Percentiles rank a stretch among this genome's conserved stretches.
Conservation (phyloP, 2,888 invertebrate genomes). For the Priocnemis perturbator region DNA sequence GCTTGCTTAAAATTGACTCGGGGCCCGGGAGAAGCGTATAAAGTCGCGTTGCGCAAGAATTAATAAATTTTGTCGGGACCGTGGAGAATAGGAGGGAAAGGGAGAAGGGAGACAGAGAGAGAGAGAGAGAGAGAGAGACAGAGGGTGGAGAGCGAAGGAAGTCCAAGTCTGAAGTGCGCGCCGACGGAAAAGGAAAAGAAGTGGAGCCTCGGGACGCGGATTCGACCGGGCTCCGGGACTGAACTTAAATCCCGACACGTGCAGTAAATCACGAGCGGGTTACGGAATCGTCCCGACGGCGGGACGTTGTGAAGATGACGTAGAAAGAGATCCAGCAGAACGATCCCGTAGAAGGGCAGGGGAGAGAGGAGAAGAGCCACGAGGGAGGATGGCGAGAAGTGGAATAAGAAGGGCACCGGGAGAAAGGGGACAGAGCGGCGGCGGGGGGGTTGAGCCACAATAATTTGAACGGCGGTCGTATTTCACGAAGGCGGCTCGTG, state of each 20-base stretch:
- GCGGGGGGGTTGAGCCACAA: constrained; percentile 45
- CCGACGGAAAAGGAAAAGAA: constrained; percentile 12
- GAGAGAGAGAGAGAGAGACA: no score
- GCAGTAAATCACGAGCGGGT: constrained; percentile 67
- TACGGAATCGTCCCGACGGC: constrained; percentile 59
- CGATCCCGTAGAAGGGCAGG: not conserved
- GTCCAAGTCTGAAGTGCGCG: no score
- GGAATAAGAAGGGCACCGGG: constrained; percentile 18
- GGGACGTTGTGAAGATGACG: constrained; percentile 49
- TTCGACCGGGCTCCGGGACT: constrained; percentile 1
- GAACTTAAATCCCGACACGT: constrained; percentile 49
- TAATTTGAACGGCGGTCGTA: constrained; percentile 72
- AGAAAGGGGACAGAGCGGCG: constrained; percentile 27
- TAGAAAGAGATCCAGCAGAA: constrained; percentile 36
- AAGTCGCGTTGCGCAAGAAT: not conserved
- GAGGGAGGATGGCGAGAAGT: not conserved
- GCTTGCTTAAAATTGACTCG: not conserved
- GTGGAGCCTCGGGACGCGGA: constrained; percentile 19
- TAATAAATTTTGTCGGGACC: not conserved
- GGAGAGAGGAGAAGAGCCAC: constrained; percentile 8
- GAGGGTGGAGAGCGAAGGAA: no score
- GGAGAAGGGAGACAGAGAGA: not conserved
- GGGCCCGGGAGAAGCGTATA: constrained; percentile 1
- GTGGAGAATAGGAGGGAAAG: not conserved
- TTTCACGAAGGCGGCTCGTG: constrained; percentile 68